These are phyloP conservation scores for Toxotes lorentzi DNA, from an alignment of 2,797 vertebrate species.

Conservation along the genomic window DNA sequence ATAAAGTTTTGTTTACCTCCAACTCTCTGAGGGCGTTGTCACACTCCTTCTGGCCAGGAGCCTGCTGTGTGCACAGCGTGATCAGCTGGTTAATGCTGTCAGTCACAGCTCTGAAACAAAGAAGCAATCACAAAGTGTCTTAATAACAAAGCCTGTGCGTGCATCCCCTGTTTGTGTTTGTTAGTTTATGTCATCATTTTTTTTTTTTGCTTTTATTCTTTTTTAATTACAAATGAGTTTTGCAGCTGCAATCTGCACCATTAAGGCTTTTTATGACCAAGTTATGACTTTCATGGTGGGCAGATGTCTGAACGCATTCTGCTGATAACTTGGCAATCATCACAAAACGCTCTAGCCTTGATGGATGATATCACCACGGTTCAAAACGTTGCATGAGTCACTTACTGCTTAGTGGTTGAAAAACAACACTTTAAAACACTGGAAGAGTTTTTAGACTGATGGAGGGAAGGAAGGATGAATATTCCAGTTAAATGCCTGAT, in stretches of 20 bases:
- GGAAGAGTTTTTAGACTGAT: too few relatives aligned
- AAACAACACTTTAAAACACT: background rate
- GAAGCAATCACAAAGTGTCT: background rate
- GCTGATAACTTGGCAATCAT: background rate
- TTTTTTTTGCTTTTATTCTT: background rate
- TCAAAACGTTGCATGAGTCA: background rate
- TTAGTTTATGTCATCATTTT: background rate
- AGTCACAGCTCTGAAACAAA: slow-evolving; percentile 92
- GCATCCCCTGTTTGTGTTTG: background rate
- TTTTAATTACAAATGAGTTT: background rate
- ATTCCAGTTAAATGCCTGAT: background rate
- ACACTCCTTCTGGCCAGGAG: slow-evolving; percentile 99
- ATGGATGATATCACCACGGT: background rate
- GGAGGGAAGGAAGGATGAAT: background rate
- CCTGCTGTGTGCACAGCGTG: slow-evolving; percentile 97
- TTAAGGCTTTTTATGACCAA: background rate
- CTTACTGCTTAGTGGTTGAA: background rate
- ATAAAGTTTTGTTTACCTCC: slow-evolving; percentile 86
- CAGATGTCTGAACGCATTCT: slow-evolving; percentile 13
- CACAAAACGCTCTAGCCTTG: background rate
- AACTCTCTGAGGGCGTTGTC: slow-evolving; percentile 97
- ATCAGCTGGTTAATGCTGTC: slow-evolving; percentile 99
- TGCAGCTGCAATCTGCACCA: slow-evolving; percentile 3
- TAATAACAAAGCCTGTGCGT: background rate
- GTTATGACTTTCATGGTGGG: background rate